Evolutionary conservation across 2,113 vertebrate genomes (phyloP), one percentile per base, ranked within the genome.

Genomic region (Hassar affinis): DNA sequence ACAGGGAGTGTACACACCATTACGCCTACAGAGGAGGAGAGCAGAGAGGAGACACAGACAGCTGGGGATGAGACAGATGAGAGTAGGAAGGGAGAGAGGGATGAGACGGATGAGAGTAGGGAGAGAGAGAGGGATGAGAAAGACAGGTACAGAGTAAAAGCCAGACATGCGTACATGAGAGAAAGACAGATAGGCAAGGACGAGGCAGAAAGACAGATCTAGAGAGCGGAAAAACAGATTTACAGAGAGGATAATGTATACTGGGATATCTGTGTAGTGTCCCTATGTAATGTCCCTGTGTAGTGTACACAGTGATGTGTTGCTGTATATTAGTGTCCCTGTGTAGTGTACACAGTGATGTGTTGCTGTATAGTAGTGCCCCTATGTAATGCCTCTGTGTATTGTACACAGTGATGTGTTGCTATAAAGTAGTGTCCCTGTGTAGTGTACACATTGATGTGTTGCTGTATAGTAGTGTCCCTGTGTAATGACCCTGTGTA

Each of bases 1-100:
- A 79, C 77, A 79, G 57, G 15, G 33, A 45, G 22, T 61, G 25
- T 61, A 61, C 77, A 61, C 38, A 45, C 22, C 56, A 79, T 79
- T 79, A 79, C 56, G 10, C 77, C 12, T 45, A 45, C 35, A 47
- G 14, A 61, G 38, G 35, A 77, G 72, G 27, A 52, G 49, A 52
- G 27, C 25, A 49, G 49, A 38, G 18, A 78, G 54, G n/a, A 51
- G 49, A 42, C 6, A 59, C 77, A 79, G 77, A 79, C 38, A 47
- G 25, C 22, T 18, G 38, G 38, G 35, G 25, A 35, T 38, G 76
- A 45, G 56, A 45, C 22, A 61, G 42, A 72, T 6, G 2, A 49
- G 14, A 71, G 38, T 1, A 17, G 52, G 1, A 10, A 25, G 9
- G 38, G 52, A 33, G 52, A 33, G 18, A 57, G 52, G 25, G 9